These are phyloP conservation scores for Apaloderma vittatum DNA, from an alignment of 2,113 vertebrate genomes.

Conservation along the genomic window DNA sequence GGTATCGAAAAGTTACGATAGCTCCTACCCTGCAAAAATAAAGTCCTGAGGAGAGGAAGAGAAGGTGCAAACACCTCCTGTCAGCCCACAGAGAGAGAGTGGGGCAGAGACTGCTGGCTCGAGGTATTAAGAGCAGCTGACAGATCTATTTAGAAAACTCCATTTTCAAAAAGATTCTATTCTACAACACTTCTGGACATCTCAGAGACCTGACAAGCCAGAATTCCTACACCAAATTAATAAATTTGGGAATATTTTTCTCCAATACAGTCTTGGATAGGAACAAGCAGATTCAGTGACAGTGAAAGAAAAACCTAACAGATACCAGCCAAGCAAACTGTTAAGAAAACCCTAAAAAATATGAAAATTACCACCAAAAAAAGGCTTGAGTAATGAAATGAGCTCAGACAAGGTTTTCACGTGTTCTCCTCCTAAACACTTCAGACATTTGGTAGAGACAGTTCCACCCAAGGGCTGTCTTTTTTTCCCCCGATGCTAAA, in stretches of 20 bases:
- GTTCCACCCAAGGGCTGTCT: background rate
- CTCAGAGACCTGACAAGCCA: background rate
- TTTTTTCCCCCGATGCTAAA: background rate
- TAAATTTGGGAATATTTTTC: background rate
- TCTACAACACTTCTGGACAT: background rate
- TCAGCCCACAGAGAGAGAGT: fast-evolving
- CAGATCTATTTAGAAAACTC: background rate
- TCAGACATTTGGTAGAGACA: background rate
- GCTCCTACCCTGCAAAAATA: background rate
- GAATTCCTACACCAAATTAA: background rate
- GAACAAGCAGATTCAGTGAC: background rate
- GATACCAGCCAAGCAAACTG: background rate
- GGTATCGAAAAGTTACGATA: background rate
- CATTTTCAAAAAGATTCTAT: no score
- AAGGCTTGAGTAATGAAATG: background rate
- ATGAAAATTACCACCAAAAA: background rate
- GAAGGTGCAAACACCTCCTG: background rate
- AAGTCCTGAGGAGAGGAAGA: background rate
- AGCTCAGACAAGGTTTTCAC: background rate
- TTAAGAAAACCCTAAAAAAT: background rate
- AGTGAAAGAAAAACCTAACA: background rate
- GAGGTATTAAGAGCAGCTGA: background rate
- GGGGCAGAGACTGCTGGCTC: background rate
- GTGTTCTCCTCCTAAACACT: background rate
- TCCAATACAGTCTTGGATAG: background rate